Evolutionary conservation across 2,888 invertebrate species (phyloP), one percentile per base, ranked within the genome.

Genomic region (Crioceris asparagi): DNA sequence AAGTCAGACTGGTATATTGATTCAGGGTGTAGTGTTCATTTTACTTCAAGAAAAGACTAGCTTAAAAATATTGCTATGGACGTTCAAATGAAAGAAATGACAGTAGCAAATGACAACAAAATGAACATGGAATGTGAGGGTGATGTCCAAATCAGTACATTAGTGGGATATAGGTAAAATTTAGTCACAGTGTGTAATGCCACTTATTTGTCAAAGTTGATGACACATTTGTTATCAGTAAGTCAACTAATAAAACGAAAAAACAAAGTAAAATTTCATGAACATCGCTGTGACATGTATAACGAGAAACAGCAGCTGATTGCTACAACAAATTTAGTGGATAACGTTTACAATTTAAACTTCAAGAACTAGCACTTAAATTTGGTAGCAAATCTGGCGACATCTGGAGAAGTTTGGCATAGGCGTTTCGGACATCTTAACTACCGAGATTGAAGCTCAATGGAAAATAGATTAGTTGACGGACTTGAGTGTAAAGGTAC

Each of bases 1-100:
- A 47, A 42, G 19, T 16, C 29, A 5, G 50, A 53, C 25, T 56
- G 48, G 45, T 56, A 52, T 17, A 26, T 55, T 2, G 52, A 56
- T 32, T 49, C 48, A 1, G 53, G 53, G 4, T 50, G 50, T 8
- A 53, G 50, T 33, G 34, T 35, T 37, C 53, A 56, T 43, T 40
- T 54, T 21, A 46, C 45, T 6, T 16, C 41, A 11, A 40, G 40
- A 6, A 35, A 41, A 27, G 40, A 42, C 15, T 41, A 41, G 44
- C 14, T 44, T 5, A 33, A 32, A 32, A 43, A 43, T 36, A 12
- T 30, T 17, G 14, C 35, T 12, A 32, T 39, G n/a, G 30, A 35
- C 17, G 11, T 27, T 19, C 6, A 38, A n/a, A 25, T 40, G 17
- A 25, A 34, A 11, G 46, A 51, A 33, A 44, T 50, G 33, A 41